Conservation (phyloP, 2,113 vertebrate species). For the Crotalus viridis region DNA sequence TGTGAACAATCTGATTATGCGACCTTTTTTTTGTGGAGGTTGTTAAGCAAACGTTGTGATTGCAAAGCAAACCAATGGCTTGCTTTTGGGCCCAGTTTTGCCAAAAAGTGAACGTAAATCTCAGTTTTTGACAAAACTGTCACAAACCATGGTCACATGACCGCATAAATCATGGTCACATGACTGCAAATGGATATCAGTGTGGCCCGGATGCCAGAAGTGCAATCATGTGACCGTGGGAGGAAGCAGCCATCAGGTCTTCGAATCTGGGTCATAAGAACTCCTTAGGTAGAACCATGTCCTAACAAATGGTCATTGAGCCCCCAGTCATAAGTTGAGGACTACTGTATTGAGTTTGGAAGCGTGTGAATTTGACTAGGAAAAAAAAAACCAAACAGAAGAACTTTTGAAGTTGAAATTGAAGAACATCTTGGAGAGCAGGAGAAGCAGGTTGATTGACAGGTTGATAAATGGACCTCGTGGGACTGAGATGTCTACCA, state of each 20-base stretch:
- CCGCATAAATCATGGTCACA: not conserved
- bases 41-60: not conserved
- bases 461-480: not conserved
- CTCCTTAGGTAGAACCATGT: not conserved
- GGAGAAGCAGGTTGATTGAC: not conserved
- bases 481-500: not conserved
- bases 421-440: not conserved
- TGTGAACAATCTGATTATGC: not conserved
- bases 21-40: not conserved
- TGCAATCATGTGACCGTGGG: not conserved
- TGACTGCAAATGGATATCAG: not conserved
- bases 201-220: not conserved
- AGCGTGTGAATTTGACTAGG: not conserved
- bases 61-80: not conserved
- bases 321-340: not conserved
- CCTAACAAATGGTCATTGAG: not conserved
- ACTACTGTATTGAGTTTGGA: not conserved
- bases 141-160: not conserved
- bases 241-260: not conserved
- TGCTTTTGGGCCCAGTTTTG: not conserved
- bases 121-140: not conserved
- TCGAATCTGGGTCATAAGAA: not conserved
- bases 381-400: not conserved
- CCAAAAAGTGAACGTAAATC: not conserved
- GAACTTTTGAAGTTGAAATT: not conserved